A percentile compares a stretch with the other conserved stretches of the same genome.
phyloP scores from a whole-genome alignment of 2,797 vertebrate genomes.

The Orientallactaga sibirica region DNA sequence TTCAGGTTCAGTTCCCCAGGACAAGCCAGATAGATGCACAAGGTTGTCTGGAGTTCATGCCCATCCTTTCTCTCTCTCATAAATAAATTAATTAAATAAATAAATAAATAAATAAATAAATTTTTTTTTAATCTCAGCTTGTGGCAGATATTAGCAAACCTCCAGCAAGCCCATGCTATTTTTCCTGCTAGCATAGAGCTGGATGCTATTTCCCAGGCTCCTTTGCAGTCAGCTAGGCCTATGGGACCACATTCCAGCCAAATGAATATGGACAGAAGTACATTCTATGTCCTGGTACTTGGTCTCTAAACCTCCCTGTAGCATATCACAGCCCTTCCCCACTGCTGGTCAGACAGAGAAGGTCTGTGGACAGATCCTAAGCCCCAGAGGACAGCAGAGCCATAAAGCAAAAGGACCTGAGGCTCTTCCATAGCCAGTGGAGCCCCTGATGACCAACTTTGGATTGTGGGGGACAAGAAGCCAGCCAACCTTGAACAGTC shows the following conservation, averaged over 20 bases:
- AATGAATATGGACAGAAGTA: not conserved
- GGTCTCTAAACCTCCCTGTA: not conserved
- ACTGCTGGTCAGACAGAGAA: not conserved
- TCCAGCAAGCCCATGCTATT: not conserved
- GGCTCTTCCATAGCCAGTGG: fast-evolving
- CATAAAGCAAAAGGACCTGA: fast-evolving
- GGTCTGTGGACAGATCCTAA: not conserved
- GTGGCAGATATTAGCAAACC: not conserved
- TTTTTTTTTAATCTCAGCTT: not conserved
- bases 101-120: no score
- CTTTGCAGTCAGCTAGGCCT: not conserved
- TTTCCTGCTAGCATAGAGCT: not conserved
- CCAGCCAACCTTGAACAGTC: not conserved
- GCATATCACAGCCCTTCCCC: not conserved
- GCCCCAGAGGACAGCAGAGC: not conserved
- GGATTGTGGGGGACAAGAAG: not conserved
- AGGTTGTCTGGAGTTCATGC: no score
- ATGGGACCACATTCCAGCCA: not conserved
- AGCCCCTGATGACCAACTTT: not conserved
- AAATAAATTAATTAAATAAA: no score
- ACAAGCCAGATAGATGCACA: no score
- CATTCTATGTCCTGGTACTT: not conserved
- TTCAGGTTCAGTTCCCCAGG: no score
- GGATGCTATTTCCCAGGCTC: not conserved
- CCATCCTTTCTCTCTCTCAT: no score